These are phyloP conservation scores for Alces alces DNA, from an alignment of 2,113 vertebrate genomes.

Conservation along the genomic window DNA sequence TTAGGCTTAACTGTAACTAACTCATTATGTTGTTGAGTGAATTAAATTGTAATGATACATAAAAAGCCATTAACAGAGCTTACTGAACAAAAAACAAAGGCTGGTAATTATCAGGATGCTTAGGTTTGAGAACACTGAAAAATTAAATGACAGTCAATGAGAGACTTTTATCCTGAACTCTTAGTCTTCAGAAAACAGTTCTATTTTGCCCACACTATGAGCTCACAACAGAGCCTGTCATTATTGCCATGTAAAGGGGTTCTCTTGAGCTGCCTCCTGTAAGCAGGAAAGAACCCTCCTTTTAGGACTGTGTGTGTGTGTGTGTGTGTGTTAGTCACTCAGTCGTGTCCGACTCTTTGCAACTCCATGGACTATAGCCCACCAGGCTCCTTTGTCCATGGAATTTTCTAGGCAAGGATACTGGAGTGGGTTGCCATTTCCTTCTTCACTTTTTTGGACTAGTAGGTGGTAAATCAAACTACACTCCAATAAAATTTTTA, in stretches of 20 bases:
- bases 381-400: not conserved
- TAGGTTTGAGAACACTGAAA: not conserved
- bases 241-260: not conserved
- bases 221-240: not conserved
- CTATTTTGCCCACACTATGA: not conserved
- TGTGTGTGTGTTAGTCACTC: not conserved
- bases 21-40: not conserved
- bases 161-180: not conserved
- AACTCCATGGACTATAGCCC: not conserved
- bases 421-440: not conserved
- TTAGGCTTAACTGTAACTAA: not conserved
- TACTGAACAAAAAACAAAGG: not conserved
- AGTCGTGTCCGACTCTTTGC: not conserved
- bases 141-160: not conserved
- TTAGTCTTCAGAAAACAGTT: not conserved
- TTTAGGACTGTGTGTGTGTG: not conserved
- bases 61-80: not conserved
- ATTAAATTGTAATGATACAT: not conserved
- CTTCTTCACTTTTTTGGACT: not conserved
- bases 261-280: not conserved
- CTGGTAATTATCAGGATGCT: not conserved
- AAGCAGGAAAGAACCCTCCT: not conserved
- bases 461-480: not conserved
- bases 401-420: not conserved
- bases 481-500: not conserved